phyloP scores from a whole-genome alignment of 2,888 invertebrate species.

The Adelphocoris suturalis region DNA sequence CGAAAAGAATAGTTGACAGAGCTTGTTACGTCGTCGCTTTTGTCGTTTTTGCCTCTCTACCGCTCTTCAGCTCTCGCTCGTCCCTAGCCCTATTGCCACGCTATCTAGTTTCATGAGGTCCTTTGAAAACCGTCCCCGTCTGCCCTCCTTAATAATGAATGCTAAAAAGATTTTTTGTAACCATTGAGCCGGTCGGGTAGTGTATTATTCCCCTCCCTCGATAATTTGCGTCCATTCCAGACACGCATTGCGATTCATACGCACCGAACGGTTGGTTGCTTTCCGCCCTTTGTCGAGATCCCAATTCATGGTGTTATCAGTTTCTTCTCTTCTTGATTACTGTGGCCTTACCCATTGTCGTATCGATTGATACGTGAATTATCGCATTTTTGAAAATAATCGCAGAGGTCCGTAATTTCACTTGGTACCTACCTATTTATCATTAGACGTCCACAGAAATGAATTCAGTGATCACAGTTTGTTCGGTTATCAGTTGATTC shows the following conservation, averaged over 20 bases:
- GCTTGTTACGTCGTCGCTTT: background rate
- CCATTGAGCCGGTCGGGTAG: background rate
- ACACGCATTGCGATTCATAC: background rate
- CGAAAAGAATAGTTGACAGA: slow-evolving; percentile 22
- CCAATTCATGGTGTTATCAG: background rate
- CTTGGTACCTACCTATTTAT: too few species aligned
- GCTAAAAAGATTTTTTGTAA: background rate
- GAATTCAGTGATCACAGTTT: too few species aligned
- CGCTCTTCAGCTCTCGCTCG: too few species aligned
- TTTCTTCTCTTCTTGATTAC: too few species aligned
- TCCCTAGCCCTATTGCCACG: too few species aligned
- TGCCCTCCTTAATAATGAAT: background rate
- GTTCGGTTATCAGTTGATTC: too few species aligned
- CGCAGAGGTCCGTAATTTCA: too few species aligned
- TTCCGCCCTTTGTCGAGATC: background rate
- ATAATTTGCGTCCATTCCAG: slow-evolving; percentile 4
- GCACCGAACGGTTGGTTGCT: background rate
- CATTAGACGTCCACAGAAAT: too few species aligned
- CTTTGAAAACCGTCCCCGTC: background rate
- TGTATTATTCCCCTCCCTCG: background rate
- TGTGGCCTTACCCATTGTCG: too few species aligned
- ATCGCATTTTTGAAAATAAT: too few species aligned
- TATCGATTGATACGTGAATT: too few species aligned
- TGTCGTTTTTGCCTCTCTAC: background rate
- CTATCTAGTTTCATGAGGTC: slow-evolving; percentile 26